phyloP scores from a whole-genome alignment of 2,113 vertebrate genomes.

The Spheniscus mendiculus region DNA sequence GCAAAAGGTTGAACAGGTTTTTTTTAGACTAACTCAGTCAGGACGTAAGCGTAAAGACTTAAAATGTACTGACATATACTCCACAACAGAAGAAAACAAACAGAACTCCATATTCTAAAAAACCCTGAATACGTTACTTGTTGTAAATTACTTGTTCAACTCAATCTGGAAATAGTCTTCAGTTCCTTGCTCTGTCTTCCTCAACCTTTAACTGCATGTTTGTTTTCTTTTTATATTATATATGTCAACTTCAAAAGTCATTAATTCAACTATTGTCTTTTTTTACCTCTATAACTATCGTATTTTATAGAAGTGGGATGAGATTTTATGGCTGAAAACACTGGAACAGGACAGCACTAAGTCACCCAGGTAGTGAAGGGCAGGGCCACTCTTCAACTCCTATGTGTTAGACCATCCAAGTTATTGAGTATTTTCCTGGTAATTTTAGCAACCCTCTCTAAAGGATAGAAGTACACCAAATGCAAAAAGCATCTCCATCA shows the following conservation, averaged over 20 bases:
- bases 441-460: neutral
- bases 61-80: neutral
- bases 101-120: neutral
- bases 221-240: neutral
- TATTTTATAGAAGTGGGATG: neutral
- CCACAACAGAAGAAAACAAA: neutral
- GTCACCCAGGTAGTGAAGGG: neutral
- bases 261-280: neutral
- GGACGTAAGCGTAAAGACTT: neutral
- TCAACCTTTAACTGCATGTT: neutral
- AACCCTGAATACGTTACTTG: neutral
- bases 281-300: neutral
- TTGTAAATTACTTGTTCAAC: neutral
- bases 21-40: neutral
- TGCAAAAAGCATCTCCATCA: neutral
- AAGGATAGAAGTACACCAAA: neutral
- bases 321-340: neutral
- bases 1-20: neutral
- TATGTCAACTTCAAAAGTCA: neutral
- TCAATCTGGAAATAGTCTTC: neutral
- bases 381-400: neutral
- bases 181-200: neutral
- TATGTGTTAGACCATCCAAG: rapidly evolving
- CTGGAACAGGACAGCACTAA: neutral
- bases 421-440: neutral